These are phyloP conservation scores for Calosoma granatense DNA, from an alignment of 1,140 invertebrate genomes.

Conservation along the genomic window DNA sequence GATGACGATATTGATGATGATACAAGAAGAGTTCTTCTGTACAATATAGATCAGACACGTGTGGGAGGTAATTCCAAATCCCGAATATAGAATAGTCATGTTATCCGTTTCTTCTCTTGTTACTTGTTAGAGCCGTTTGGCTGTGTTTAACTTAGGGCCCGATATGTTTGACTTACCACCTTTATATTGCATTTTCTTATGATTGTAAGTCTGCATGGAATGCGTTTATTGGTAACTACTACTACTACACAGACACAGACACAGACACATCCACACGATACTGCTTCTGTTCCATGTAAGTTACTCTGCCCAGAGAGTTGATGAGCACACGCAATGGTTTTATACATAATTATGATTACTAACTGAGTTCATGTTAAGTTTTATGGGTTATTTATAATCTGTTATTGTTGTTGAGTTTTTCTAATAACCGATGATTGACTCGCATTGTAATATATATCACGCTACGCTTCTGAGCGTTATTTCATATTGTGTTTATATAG, in stretches of 20 bases:
- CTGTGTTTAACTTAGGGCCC: constrained; percentile 20
- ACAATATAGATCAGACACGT: background rate
- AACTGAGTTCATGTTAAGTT: background rate
- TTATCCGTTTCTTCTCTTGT: background rate
- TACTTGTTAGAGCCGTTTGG: background rate
- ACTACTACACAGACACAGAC: background rate
- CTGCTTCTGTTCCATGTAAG: constrained; percentile 1
- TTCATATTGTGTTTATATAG: constrained; percentile 20
- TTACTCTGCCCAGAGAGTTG: background rate
- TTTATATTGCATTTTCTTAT: too few relatives aligned
- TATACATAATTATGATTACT: background rate
- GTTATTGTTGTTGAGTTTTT: background rate
- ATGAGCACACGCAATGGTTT: background rate
- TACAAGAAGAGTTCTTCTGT: background rate
- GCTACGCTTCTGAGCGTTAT: constrained; percentile 12
- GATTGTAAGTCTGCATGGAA: background rate
- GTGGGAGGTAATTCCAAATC: background rate
- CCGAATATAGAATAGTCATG: background rate
- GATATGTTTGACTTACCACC: constrained; percentile 26
- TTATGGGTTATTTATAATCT: background rate
- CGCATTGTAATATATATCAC: background rate
- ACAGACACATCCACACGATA: background rate
- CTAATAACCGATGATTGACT: background rate
- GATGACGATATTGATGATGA: background rate
- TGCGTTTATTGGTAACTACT: background rate